phyloP scores from a whole-genome alignment of 2,888 invertebrate species.

The Odontomyia ornata region DNA sequence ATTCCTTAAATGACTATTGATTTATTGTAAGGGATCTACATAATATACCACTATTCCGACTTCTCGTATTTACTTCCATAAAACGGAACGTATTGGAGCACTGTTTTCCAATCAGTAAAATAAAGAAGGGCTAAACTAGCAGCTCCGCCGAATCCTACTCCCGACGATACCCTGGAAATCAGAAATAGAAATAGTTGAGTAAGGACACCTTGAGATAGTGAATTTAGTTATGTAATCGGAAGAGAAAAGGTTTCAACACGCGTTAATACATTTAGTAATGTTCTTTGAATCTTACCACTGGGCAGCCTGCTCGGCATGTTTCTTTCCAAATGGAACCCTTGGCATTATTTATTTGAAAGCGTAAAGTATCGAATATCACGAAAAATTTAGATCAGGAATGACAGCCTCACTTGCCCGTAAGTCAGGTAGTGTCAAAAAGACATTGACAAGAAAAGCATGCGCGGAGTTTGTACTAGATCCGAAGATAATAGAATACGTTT shows the following conservation, averaged over 20 bases:
- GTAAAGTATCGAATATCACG: neutral
- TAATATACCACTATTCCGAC: constrained; percentile 55
- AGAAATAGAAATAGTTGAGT: neutral
- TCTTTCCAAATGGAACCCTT: constrained; percentile 68
- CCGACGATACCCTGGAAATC: constrained; percentile 68
- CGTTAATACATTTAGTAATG: neutral
- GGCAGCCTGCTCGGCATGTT: constrained; percentile 69
- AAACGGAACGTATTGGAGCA: constrained; percentile 77
- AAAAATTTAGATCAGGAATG: neutral
- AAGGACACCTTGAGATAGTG: neutral
- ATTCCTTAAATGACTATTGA: neutral
- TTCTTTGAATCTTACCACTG: constrained; percentile 61
- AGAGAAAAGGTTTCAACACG: neutral
- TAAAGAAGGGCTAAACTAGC: constrained; percentile 72
- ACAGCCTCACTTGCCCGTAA: neutral
- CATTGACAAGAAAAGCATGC: neutral
- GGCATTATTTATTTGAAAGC: constrained; percentile 52
- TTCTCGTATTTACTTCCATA: constrained; percentile 77
- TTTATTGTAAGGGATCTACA: constrained; percentile 7
- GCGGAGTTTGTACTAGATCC: no score
- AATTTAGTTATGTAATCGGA: neutral
- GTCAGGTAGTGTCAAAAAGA: neutral
- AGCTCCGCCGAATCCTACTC: constrained; percentile 72
- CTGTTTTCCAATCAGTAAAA: constrained; percentile 81
- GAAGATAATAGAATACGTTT: no score